phyloP scores from a whole-genome alignment of 2,797 vertebrate species.

The Gymnoscopelus microlampas region DNA sequence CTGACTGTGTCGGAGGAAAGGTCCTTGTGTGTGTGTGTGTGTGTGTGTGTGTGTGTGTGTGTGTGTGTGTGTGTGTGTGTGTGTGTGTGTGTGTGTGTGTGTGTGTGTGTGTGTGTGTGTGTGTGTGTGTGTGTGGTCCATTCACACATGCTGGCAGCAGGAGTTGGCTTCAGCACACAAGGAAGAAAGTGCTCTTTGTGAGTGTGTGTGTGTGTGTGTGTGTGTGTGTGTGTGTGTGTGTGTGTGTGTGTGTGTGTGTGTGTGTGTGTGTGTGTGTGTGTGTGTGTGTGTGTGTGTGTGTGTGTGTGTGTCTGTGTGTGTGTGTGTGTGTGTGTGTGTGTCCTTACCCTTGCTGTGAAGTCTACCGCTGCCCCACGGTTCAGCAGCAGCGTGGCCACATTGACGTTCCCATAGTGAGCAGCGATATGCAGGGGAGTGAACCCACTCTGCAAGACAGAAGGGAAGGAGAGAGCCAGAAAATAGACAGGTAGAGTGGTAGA shows the following conservation, averaged over 20 bases:
- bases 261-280: not conserved
- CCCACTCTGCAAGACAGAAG: constrained; percentile 87
- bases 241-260: not conserved
- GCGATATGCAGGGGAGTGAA: constrained; percentile 98
- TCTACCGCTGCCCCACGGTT: constrained; percentile 97
- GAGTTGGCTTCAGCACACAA: no score
- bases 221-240: not conserved
- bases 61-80: not conserved
- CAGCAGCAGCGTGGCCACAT: constrained; percentile 94
- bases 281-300: not conserved
- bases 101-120: not conserved
- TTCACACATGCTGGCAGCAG: not conserved
- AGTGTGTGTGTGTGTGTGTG: not conserved
- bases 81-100: constrained; percentile 6
- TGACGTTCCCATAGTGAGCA: constrained; percentile 97
- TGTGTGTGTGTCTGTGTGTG: constrained; percentile 8
- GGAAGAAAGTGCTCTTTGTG: no score
- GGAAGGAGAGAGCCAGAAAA: constrained; percentile 26
- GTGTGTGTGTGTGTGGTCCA: not conserved
- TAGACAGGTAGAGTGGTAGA: not conserved
- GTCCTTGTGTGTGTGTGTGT: not conserved
- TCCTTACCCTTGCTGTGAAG: constrained; percentile 92
- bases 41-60: not conserved
- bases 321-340: not conserved
- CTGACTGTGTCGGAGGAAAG: constrained; percentile 3